A percentile compares a stretch with the other conserved stretches of the same genome.
These are phyloP conservation scores for Pseudocheirus occidentalis DNA, from an alignment of 2,797 vertebrate species.

Conservation along the genomic window DNA sequence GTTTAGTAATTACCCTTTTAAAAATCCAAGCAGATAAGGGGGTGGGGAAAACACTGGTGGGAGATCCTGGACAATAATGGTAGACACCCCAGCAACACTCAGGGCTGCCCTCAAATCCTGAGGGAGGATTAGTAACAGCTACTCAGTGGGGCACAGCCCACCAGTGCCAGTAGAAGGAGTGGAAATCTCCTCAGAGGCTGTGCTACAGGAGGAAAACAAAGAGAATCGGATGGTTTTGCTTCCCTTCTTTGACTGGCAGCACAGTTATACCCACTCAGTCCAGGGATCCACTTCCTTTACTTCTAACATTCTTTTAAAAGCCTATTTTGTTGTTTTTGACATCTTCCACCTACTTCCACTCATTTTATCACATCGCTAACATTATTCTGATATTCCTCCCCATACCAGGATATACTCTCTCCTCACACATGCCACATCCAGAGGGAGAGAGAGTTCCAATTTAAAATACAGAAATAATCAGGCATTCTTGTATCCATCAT, in stretches of 20 bases:
- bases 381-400: background rate
- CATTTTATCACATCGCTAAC: background rate
- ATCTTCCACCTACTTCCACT: background rate
- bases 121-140: background rate
- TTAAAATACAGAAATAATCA: background rate
- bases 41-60: background rate
- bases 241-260: background rate
- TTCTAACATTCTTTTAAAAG: background rate
- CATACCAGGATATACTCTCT: background rate
- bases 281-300: background rate
- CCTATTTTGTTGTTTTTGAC: background rate
- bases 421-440: background rate
- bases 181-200: too few species aligned
- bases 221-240: background rate
- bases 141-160: too few species aligned
- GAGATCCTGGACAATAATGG: background rate
- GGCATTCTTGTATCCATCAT: background rate
- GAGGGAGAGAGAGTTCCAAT: background rate
- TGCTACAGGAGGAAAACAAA: too few species aligned
- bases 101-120: background rate
- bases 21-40: background rate
- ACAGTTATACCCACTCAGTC: background rate
- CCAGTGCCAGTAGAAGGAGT: too few species aligned
- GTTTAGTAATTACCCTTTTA: background rate
- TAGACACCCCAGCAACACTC: background rate